Evolutionary conservation across 2,888 invertebrate genomes (phyloP).

Genomic region (Hyposoter didymator): DNA sequence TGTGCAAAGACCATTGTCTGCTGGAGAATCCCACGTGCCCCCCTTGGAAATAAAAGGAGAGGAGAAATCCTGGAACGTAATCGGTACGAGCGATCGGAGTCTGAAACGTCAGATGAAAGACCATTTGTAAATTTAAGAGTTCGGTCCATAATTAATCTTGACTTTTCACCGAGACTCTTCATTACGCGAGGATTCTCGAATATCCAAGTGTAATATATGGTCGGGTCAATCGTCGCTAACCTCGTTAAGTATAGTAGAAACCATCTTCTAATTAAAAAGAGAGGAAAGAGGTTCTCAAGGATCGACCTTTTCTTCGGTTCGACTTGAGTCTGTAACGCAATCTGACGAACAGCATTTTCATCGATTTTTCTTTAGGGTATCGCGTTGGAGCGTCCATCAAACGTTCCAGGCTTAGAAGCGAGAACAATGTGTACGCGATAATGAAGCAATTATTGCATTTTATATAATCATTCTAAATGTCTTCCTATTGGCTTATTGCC

Average conservation of each 20-base stretch:
- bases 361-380: conserved; percentile 1
- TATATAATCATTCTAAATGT: not conserved
- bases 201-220: conserved; percentile 13
- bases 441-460: conserved; percentile 43
- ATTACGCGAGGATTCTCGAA: not conserved
- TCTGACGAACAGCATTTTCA: conserved; percentile 9
- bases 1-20: not conserved
- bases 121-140: conserved; percentile 1
- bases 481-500: not conserved
- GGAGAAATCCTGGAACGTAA: not conserved
- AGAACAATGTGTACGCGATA: not conserved
- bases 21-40: not conserved
- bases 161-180: not conserved
- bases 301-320: conserved; percentile 11
- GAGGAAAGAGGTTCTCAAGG: not conserved
- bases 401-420: not conserved
- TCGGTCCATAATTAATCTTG: not conserved
- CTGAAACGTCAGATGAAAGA: not conserved
- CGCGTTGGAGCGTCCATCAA: not conserved
- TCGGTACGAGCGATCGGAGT: not conserved
- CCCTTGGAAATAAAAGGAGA: not conserved
- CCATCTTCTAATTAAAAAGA: conserved; percentile 23
- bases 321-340: conserved; percentile 17
- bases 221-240: conserved; percentile 4
- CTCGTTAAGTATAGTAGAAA: conserved; percentile 12